Evolutionary conservation across 2,888 invertebrate species (phyloP).

Genomic region (Lasioglossum marginatum): DNA sequence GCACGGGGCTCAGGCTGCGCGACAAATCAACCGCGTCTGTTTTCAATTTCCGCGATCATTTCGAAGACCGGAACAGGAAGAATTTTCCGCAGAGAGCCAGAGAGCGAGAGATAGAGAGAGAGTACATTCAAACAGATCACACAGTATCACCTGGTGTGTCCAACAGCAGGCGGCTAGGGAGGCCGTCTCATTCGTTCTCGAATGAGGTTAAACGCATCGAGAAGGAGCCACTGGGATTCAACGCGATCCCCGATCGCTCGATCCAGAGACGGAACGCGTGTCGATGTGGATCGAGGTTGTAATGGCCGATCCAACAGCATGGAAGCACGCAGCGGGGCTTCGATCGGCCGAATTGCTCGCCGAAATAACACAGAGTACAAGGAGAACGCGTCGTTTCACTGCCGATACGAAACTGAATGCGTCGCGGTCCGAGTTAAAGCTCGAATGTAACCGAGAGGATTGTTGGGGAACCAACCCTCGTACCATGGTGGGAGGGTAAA

Average conservation of each 20-base stretch:
- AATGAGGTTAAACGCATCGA: background rate
- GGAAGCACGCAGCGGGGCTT: background rate
- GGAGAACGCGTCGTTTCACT: constrained; percentile 56
- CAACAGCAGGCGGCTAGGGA: background rate
- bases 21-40: background rate
- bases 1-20: background rate
- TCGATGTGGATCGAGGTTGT: background rate
- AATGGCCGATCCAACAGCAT: background rate
- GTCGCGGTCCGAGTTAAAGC: constrained; percentile 66
- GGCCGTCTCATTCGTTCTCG: background rate
- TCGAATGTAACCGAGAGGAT: constrained; percentile 74
- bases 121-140: background rate
- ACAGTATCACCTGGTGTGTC: constrained; percentile 15
- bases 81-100: background rate
- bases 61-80: background rate
- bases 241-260: background rate
- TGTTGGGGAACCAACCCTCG: constrained; percentile 79
- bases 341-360: constrained; percentile 2
- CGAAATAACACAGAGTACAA: background rate
- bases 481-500: constrained; percentile 53
- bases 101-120: background rate
- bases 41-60: constrained; percentile 1
- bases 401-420: constrained; percentile 72
- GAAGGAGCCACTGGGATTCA: background rate
- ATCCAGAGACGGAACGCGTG: background rate